A percentile compares a stretch with the other conserved stretches of the same genome.
Conservation (phyloP, 2,113 vertebrate genomes). For the Aphelocoma coerulescens region DNA sequence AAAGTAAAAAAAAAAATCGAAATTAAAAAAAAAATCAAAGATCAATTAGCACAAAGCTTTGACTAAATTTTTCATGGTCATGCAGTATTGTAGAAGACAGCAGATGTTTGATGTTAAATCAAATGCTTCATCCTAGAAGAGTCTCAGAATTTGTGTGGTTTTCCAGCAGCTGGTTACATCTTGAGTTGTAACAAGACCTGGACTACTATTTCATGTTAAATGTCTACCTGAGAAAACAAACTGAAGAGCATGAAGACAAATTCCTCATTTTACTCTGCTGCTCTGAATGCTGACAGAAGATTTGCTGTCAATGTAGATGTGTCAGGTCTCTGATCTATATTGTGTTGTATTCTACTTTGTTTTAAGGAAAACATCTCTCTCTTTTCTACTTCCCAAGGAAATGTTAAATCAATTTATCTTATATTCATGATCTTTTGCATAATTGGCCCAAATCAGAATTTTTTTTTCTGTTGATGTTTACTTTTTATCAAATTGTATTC, state of each 20-base stretch:
- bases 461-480: not conserved
- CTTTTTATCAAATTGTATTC: not conserved
- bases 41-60: not conserved
- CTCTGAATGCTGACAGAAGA: not conserved
- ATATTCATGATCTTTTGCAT: not conserved
- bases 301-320: not conserved
- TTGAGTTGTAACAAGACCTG: not conserved
- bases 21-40: not conserved
- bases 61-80: not conserved
- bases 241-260: not conserved
- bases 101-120: not conserved
- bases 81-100: not conserved
- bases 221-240: not conserved
- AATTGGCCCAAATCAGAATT: not conserved
- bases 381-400: not conserved
- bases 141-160: not conserved
- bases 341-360: not conserved
- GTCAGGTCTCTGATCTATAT: not conserved
- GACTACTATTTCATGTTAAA: not conserved
- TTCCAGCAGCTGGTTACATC: not conserved
- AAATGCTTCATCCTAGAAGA: not conserved
- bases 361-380: not conserved
- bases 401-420: not conserved
- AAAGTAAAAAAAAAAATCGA: not conserved
- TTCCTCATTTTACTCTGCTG: not conserved